Base-by-base conservation (phyloP, 2,113 vertebrate species). In the Oryzias curvinotus region DNA sequence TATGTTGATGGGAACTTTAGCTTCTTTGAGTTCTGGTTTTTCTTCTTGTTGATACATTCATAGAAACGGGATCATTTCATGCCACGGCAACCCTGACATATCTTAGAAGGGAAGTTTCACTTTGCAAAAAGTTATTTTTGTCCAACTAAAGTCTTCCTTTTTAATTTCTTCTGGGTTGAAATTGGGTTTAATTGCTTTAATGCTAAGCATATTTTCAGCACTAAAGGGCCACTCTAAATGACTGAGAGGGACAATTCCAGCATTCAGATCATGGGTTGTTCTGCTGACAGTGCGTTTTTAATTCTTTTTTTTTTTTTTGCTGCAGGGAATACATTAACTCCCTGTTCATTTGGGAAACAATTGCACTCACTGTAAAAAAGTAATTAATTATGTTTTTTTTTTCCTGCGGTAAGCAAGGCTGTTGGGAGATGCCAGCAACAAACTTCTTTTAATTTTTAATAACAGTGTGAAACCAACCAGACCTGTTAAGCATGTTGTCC, bases 241-340 rank as follows among this genome's bases (percentile, higher is more conserved):
- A 77, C 65, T 52, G 69, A 62, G 55, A 60, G 57, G 65, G 52
- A 82, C 80, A 82, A 75, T 82, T 71, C 73, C 59, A 71, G 75
- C 73, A 61, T 81, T 54, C 75, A 76, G 65, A 77, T 77, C 55
- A 66, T 25, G 46, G 76, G 71, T 52, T 48, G 62, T 63, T 75
- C 53, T 80, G 73, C 83, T 75, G 81, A 82, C 66, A 73, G 68
- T 41, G 68, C 62, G 45, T 56, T 51, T 79, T 68, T 28, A 62
- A 49, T 14, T 14, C 36, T 44, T 19, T 36, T 28, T 28, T 44
- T 19, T 36, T 28, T 28, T 28, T 5, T 10, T 10, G 12, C 65
- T 52, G 30, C 48, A 25, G 57, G 57, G 48, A 71, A 25, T 23
- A 1, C 14, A 3, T 55, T 45, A 10, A 14, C 54, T 77, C 69